Conservation (phyloP, 2,113 vertebrate species). For the Pipa parva region DNA sequence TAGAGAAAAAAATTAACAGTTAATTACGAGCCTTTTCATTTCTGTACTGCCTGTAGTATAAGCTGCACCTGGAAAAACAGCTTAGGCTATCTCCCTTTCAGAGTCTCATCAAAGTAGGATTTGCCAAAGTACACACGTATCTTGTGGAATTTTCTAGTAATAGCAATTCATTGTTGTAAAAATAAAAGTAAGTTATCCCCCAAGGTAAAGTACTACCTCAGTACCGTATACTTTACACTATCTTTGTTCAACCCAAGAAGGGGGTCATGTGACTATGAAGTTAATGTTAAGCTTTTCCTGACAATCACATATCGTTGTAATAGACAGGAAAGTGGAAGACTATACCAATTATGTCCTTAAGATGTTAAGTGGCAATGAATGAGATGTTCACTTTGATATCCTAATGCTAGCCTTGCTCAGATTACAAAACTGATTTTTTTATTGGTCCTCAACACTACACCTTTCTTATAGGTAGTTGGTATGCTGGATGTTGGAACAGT, state of each 20-base stretch:
- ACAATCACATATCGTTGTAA: too few relatives aligned
- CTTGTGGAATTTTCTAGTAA: slow-evolving; percentile 33
- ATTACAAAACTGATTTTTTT: too few relatives aligned
- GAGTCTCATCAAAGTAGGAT: slow-evolving; percentile 61
- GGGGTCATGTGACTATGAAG: too few relatives aligned
- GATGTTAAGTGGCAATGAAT: too few relatives aligned
- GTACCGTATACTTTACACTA: slow-evolving; percentile 4
- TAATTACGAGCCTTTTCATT: slow-evolving; percentile 54
- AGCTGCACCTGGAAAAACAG: slow-evolving; percentile 53
- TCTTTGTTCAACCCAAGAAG: slow-evolving; percentile 25
- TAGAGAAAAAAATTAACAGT: slow-evolving; percentile 57
- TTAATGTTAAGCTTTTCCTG: too few relatives aligned
- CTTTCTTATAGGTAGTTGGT: too few relatives aligned
- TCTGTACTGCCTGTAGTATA: slow-evolving; percentile 48
- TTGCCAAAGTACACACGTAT: slow-evolving; percentile 57
- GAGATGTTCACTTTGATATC: too few relatives aligned
- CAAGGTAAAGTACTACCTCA: slow-evolving; percentile 38
- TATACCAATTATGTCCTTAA: too few relatives aligned
- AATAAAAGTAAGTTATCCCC: slow-evolving; percentile 34
- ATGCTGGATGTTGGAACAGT: too few relatives aligned
- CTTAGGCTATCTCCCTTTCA: slow-evolving; percentile 49
- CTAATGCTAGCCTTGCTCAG: too few relatives aligned
- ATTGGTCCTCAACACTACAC: too few relatives aligned
- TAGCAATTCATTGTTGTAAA: slow-evolving; percentile 39
- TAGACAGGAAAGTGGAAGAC: too few relatives aligned